phyloP scores from a whole-genome alignment of 2,888 invertebrate genomes.

The Sesamia inferens region DNA sequence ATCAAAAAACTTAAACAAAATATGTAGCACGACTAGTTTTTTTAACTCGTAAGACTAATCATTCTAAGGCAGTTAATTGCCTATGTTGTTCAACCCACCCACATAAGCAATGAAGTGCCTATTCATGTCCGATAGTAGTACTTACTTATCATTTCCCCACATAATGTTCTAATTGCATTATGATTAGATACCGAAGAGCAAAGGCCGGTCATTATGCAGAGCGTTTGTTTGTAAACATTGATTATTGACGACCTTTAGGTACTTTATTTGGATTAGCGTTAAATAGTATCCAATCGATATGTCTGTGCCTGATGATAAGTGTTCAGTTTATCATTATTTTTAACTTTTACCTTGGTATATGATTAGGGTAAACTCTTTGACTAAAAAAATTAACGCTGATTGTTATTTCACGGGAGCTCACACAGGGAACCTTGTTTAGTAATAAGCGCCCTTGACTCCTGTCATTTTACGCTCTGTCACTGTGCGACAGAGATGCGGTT shows the following conservation, averaged over 20 bases:
- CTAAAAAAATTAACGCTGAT: not conserved
- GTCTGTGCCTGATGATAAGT: not conserved
- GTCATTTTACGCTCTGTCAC: too few relatives aligned
- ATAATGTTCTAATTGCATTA: slow-evolving; percentile 14
- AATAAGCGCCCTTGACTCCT: not conserved
- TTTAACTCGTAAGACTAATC: not conserved
- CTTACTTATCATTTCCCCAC: slow-evolving; percentile 6
- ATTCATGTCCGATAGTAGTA: slow-evolving; percentile 8
- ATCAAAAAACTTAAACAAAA: too few relatives aligned
- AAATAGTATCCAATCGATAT: not conserved
- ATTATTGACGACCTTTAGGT: not conserved
- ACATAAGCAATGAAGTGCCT: not conserved
- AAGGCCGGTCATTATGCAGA: slow-evolving; percentile 20
- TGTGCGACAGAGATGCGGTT: not conserved
- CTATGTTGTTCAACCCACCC: too few relatives aligned
- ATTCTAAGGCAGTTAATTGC: too few relatives aligned
- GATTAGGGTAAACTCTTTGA: not conserved
- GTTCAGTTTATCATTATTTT: not conserved
- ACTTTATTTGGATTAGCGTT: not conserved
- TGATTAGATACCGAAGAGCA: slow-evolving; percentile 35
- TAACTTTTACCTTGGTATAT: too few relatives aligned
- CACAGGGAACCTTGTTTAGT: not conserved
- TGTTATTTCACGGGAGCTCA: too few relatives aligned
- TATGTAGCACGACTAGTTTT: not conserved
- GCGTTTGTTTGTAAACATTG: slow-evolving; percentile 5